These are phyloP conservation scores for Drosophila eugracilis DNA, from an alignment of 1,140 invertebrate species.

Conservation along the genomic window DNA sequence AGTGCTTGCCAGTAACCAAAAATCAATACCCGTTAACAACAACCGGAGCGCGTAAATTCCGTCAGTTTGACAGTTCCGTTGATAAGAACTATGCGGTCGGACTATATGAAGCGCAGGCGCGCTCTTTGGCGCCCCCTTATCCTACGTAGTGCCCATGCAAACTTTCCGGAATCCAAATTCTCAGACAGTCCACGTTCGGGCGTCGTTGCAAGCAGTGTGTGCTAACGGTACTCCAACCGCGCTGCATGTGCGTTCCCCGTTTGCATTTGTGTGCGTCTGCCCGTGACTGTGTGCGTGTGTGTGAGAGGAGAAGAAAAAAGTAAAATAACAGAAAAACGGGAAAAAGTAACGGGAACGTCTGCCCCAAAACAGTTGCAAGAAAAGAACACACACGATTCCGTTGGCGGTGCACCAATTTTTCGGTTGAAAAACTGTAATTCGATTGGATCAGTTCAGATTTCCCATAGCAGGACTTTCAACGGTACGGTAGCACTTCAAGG, in stretches of 20 bases:
- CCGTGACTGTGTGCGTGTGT: constrained; percentile 19
- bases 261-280: constrained; percentile 27
- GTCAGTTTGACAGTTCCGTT: constrained; percentile 46
- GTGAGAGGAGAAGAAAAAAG: constrained; percentile 41
- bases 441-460: constrained; percentile 30
- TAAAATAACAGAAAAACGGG: constrained; percentile 48
- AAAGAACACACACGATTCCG: constrained; percentile 10
- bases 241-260: constrained; percentile 69
- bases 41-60: constrained; percentile 51
- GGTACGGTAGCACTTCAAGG: constrained; percentile 13
- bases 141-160: background rate
- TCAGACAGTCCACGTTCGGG: constrained; percentile 65
- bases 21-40: constrained; percentile 61
- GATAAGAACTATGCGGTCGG: constrained; percentile 34
- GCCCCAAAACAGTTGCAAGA: constrained; percentile 36
- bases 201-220: constrained; percentile 63
- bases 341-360: constrained; percentile 41
- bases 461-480: constrained; percentile 3
- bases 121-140: constrained; percentile 15
- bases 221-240: constrained; percentile 58
- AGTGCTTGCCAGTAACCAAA: constrained; percentile 13
- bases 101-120: constrained; percentile 28
- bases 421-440: constrained; percentile 35
- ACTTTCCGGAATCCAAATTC: constrained; percentile 36
- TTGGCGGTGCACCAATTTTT: constrained; percentile 20